Base-by-base conservation (phyloP, 2,888 invertebrate species). In the Lasioglossum calceatum region DNA sequence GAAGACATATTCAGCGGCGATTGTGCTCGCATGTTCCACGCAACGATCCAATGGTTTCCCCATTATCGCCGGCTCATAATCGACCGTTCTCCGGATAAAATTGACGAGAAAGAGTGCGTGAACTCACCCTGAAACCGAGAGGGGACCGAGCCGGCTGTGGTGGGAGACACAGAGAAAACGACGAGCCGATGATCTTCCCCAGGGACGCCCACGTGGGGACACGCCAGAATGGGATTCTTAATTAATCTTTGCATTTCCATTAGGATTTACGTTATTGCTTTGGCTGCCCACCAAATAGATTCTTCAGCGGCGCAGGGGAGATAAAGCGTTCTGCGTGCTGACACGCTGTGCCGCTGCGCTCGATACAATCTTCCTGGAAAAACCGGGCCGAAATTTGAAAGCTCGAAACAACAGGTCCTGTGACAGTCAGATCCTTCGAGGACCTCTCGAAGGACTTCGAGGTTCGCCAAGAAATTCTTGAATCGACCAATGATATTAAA, bases 191-290 rank as follows among this genome's bases (percentile, higher is more conserved):
- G 88, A 91, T 91, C 90, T 88, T 92, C 93, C 92, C 92, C 64
- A 78, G 93, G 89, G 92, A 89, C 90, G 89, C 89, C 92, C 92
- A 89, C 91, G 75, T 83, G 90, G 91, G 90, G 91, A 89, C 92
- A 89, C 80, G 54, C 81, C 86, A 87, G 91, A 93, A 93, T 93
- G 90, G 90, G 90, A 92, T 91, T 92, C 92, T 94, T 93, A 94
- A 94, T 94, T 93, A 94, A 94, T 94, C 93, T 94, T 93, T 93
- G 92, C 93, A 91, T 92, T 93, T 93, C 92, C 93, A 93, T 93
- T 93, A 92, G 92, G 92, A 92, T 94, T 93, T 92, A 90, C 91
- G 89, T 90, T 93, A 93, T 93, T 92, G 92, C 92, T 89, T 90
- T 88, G 85, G 85, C 89, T 81, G 85, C 88, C 82, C 87, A 81